Conservation (phyloP, 64 coral and sea anemone species). For the Anthopleura sola region DNA sequence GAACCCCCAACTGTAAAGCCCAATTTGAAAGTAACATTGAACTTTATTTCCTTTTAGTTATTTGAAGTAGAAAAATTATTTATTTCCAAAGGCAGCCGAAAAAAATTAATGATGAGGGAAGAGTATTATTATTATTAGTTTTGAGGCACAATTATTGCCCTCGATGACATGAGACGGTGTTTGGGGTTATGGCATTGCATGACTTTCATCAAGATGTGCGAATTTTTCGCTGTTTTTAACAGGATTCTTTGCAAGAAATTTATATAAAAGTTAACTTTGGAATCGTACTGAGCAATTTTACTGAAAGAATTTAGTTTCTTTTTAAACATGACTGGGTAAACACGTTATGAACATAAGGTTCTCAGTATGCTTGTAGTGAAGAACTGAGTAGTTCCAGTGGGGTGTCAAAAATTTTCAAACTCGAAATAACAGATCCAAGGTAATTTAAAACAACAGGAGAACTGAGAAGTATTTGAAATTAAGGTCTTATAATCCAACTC, state of each 20-base stretch:
- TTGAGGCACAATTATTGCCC: not conserved
- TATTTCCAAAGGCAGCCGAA: not conserved
- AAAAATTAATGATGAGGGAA: not conserved
- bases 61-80: not conserved
- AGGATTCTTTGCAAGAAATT: too few species aligned
- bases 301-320: too few species aligned
- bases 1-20: not conserved
- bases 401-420: not conserved
- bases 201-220: not conserved
- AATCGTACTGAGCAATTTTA: too few species aligned
- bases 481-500: not conserved
- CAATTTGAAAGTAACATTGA: conserved; percentile 2
- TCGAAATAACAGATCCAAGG: too few species aligned
- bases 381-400: not conserved
- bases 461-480: not conserved
- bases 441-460: too few species aligned
- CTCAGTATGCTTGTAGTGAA: not conserved
- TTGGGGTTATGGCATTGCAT: not conserved
- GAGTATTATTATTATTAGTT: not conserved
- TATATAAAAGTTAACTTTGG: too few species aligned
- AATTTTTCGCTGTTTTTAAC: too few species aligned
- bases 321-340: too few species aligned
- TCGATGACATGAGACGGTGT: not conserved
- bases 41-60: not conserved
- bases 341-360: not conserved